Percentiles rank a stretch among this genome's conserved stretches.
Evolutionary conservation across 1,140 invertebrate genomes (phyloP).

Genomic region (Zophobas atratus): DNA sequence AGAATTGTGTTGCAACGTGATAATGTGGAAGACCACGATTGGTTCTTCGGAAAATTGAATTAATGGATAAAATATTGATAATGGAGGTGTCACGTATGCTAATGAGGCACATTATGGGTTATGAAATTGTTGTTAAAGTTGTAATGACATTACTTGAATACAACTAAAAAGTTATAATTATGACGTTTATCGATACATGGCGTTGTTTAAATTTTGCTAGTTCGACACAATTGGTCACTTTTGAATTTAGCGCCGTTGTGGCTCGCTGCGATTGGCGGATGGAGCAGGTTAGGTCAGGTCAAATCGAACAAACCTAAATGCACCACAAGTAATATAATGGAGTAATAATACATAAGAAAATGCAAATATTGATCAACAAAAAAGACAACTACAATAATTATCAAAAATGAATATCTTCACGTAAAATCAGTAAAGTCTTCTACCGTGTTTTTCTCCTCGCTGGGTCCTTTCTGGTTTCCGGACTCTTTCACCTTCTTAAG

Average conservation of each 20-base stretch:
- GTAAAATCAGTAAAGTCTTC: slow-evolving; percentile 63
- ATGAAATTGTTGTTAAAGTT: background rate
- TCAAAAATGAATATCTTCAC: slow-evolving; percentile 45
- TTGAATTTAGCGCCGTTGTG: too few species aligned
- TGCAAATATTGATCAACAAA: slow-evolving; percentile 6
- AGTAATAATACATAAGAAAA: slow-evolving; percentile 4
- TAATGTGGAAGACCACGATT: slow-evolving; percentile 24
- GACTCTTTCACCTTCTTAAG: slow-evolving; percentile 18
- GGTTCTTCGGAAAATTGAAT: background rate
- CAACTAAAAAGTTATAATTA: too few species aligned
- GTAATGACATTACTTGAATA: background rate
- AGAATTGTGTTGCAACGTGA: background rate
- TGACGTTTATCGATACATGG: too few species aligned
- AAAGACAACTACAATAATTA: slow-evolving; percentile 5
- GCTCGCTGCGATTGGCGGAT: too few species aligned
- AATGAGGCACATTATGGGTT: background rate
- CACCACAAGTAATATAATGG: background rate
- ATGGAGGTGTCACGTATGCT: background rate
- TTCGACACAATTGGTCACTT: too few species aligned
- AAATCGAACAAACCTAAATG: too few species aligned
- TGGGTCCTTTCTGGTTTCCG: slow-evolving; percentile 33
- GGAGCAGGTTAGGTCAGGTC: too few species aligned
- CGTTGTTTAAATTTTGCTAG: too few species aligned
- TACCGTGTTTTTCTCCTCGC: slow-evolving; percentile 52
- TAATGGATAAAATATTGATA: slow-evolving; percentile 14